Conservation (phyloP, 2,888 invertebrate genomes). For the Scaptomyza polygonia region DNA sequence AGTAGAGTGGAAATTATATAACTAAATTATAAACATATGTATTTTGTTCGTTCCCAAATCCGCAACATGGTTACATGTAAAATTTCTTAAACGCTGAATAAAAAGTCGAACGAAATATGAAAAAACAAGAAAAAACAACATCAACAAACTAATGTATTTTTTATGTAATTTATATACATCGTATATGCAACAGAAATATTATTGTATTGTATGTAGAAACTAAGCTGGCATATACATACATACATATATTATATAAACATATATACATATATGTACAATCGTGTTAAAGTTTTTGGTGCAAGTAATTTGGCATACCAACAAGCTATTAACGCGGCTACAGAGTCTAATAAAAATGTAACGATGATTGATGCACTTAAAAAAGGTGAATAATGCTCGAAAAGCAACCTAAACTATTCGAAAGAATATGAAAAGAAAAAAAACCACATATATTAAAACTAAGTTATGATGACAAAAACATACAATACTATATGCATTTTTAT, state of each 20-base stretch:
- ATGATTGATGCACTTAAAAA: constrained; percentile 34
- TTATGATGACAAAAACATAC: constrained; percentile 56
- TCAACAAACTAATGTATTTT: constrained; percentile 66
- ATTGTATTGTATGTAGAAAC: constrained; percentile 54
- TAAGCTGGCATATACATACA: constrained; percentile 42
- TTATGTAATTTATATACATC: constrained; percentile 71
- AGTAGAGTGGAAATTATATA: constrained; percentile 62
- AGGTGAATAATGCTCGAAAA: constrained; percentile 43
- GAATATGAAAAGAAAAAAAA: constrained; percentile 9
- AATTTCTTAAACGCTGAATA: constrained; percentile 50
- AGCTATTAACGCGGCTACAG: constrained; percentile 61
- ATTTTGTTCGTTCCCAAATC: constrained; percentile 33
- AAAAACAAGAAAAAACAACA: constrained; percentile 21
- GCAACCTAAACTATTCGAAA: constrained; percentile 74
- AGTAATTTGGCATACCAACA: constrained; percentile 52
- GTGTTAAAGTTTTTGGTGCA: constrained; percentile 62
- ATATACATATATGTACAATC: constrained; percentile 39
- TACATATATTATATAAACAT: constrained; percentile 18
- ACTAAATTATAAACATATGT: constrained; percentile 48
- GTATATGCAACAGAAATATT: constrained; percentile 43
- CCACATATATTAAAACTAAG: constrained; percentile 65
- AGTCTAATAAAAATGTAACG: constrained; percentile 65
- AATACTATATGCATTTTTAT: constrained; percentile 48
- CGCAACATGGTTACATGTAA: constrained; percentile 35
- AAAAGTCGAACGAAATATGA: constrained; percentile 33